phyloP scores from a whole-genome alignment of 2,888 invertebrate genomes.

The Acanthosoma haemorrhoidale region DNA sequence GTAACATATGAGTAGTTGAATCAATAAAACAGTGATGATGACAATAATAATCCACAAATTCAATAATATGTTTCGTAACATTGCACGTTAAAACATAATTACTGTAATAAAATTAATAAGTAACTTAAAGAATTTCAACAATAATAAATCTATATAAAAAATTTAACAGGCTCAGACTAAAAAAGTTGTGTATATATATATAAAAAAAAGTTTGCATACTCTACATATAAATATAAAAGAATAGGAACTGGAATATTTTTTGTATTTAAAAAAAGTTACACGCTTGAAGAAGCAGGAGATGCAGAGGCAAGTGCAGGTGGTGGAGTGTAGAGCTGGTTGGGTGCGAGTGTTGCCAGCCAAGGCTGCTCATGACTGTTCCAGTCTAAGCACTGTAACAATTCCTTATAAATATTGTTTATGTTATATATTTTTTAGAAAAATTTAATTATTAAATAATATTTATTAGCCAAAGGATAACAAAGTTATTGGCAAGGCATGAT shows the following conservation, averaged over 20 bases:
- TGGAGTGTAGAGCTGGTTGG: constrained; percentile 8
- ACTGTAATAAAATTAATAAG: not conserved
- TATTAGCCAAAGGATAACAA: too few relatives aligned
- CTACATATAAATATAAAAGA: not conserved
- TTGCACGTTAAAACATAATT: not conserved
- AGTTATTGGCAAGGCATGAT: too few relatives aligned
- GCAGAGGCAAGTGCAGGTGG: constrained; percentile 16
- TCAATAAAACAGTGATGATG: not conserved
- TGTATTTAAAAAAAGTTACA: not conserved
- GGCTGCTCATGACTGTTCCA: not conserved
- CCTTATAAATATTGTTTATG: too few relatives aligned
- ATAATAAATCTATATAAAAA: not conserved
- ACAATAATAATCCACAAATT: not conserved
- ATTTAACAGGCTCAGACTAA: not conserved
- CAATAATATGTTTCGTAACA: not conserved
- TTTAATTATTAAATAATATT: too few relatives aligned
- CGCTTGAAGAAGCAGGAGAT: not conserved
- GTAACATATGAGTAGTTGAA: constrained; percentile 4
- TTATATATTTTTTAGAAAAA: too few relatives aligned
- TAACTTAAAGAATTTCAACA: not conserved
- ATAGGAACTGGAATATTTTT: constrained; percentile 9
- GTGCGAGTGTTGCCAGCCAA: constrained; percentile 8
- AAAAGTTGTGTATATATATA: not conserved
- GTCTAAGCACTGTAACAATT: constrained; percentile 19
- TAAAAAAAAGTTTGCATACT: constrained; percentile 1